Evolutionary conservation across 2,797 vertebrate species (phyloP).

Genomic region (Hybognathus amarus): DNA sequence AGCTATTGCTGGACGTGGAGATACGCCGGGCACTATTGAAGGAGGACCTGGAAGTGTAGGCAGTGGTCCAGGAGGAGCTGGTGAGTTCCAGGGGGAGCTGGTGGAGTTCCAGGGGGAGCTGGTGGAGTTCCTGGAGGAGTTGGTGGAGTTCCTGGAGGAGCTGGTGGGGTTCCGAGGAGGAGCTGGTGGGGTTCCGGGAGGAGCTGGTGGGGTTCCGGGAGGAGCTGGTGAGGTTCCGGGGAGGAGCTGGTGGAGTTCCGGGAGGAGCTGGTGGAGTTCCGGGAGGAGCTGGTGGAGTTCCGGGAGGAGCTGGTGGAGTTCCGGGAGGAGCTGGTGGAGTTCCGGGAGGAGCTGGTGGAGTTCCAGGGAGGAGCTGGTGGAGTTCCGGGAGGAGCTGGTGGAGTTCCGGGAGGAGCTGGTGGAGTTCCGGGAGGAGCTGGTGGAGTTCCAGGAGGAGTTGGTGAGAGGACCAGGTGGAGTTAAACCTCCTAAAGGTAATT

Average conservation of each 20-base stretch:
- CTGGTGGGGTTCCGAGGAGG: constrained; percentile 16
- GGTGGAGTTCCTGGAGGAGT: constrained; percentile 18
- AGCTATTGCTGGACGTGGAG: constrained; percentile 59
- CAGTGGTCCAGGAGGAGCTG: constrained; percentile 33
- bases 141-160: constrained; percentile 15
- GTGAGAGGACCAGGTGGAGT: constrained; percentile 19
- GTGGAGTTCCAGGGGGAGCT: constrained; percentile 24
- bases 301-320: constrained; percentile 25
- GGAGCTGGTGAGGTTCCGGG: constrained; percentile 19
- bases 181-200: constrained; percentile 28
- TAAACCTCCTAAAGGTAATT: constrained; percentile 61
- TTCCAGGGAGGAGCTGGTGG: constrained; percentile 10
- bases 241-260: constrained; percentile 29
- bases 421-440: not conserved
- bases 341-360: constrained; percentile 44
- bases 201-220: not conserved
- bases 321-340: constrained; percentile 51
- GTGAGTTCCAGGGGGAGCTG: constrained; percentile 9
- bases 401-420: constrained; percentile 13
- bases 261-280: constrained; percentile 40
- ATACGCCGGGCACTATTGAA: constrained; percentile 50
- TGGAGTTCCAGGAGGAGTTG: constrained; percentile 14
- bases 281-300: not conserved
- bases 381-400: constrained; percentile 3
- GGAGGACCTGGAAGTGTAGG: constrained; percentile 33